Evolutionary conservation across 2,888 invertebrate species (phyloP).

Genomic region (Caenorhabditis sp.): DNA sequence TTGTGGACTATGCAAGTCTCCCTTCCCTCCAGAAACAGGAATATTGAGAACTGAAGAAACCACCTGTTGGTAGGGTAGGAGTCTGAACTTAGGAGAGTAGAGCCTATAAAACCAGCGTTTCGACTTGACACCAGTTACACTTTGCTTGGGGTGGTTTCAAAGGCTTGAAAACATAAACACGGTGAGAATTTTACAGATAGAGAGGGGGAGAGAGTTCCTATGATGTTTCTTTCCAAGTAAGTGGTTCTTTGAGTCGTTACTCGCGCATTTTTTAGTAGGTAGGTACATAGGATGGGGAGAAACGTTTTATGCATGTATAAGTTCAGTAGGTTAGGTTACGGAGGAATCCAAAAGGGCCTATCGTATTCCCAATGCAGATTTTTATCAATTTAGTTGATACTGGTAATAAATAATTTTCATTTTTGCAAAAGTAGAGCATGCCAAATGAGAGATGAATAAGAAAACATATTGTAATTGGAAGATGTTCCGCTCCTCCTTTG

Average conservation of each 20-base stretch:
- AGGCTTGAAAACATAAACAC: constrained; percentile 6
- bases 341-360: no score
- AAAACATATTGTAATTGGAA: constrained; percentile 37
- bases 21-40: not conserved
- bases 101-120: no score
- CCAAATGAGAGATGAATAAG: constrained; percentile 11
- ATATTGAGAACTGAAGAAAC: not conserved
- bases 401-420: no score
- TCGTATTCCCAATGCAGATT: no score
- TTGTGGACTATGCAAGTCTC: not conserved
- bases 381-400: no score
- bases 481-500: constrained; percentile 30
- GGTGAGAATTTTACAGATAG: constrained; percentile 8
- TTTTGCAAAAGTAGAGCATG: no score
- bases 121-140: no score
- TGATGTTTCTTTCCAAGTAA: not conserved
- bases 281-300: no score
- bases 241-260: constrained; percentile 4
- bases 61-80: not conserved
- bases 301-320: no score
- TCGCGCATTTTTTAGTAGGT: constrained; percentile 24
- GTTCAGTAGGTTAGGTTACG: no score
- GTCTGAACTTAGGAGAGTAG: not conserved
- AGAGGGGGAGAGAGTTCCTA: not conserved
- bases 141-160: not conserved